phyloP scores from a whole-genome alignment of 1,140 invertebrate species.

The Drosophila athabasca region DNA sequence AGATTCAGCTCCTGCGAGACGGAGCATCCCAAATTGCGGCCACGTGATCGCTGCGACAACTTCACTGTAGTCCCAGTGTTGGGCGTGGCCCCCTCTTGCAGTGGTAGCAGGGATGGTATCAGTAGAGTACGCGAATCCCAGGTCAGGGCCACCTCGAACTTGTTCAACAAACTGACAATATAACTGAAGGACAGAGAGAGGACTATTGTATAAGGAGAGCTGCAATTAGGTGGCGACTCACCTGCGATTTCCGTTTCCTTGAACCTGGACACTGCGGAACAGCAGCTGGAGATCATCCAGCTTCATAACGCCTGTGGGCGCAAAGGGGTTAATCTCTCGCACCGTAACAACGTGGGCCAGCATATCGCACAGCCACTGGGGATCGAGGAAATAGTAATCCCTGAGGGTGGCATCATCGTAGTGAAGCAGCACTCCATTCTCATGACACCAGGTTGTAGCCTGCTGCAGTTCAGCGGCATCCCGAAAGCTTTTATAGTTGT shows the following conservation, averaged over 20 bases:
- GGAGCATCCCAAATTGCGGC: slow-evolving; percentile 80
- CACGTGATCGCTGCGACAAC: slow-evolving; percentile 89
- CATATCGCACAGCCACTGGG: slow-evolving; percentile 99
- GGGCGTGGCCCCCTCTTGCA: slow-evolving; percentile 88
- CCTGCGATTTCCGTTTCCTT: slow-evolving; percentile 85
- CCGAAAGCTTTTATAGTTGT: slow-evolving; percentile 85
- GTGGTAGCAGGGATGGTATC: slow-evolving; percentile 95
- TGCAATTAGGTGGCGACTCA: slow-evolving; percentile 7
- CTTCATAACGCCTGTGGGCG: slow-evolving; percentile 96
- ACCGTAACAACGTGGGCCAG: slow-evolving; percentile 98
- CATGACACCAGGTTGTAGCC: slow-evolving; percentile 97
- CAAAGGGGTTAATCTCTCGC: slow-evolving; percentile 97
- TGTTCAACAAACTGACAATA: slow-evolving; percentile 95
- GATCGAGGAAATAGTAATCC: slow-evolving; percentile 93
- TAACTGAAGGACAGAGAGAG: slow-evolving; percentile 84
- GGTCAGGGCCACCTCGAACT: slow-evolving; percentile 99
- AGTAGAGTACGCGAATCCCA: slow-evolving; percentile 96
- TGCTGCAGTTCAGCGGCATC: slow-evolving; percentile 96
- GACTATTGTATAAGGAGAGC: not conserved
- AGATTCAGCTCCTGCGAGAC: slow-evolving; percentile 74
- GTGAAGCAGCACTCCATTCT: slow-evolving; percentile 98
- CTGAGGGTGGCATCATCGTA: slow-evolving; percentile 98
- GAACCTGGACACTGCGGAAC: slow-evolving; percentile 88
- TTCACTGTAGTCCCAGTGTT: slow-evolving; percentile 83
- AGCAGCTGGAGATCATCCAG: slow-evolving; percentile 96